Percentiles rank a stretch among this genome's conserved stretches.
Conservation (phyloP, 2,113 vertebrate genomes). For the Xyliphius kryptos region DNA sequence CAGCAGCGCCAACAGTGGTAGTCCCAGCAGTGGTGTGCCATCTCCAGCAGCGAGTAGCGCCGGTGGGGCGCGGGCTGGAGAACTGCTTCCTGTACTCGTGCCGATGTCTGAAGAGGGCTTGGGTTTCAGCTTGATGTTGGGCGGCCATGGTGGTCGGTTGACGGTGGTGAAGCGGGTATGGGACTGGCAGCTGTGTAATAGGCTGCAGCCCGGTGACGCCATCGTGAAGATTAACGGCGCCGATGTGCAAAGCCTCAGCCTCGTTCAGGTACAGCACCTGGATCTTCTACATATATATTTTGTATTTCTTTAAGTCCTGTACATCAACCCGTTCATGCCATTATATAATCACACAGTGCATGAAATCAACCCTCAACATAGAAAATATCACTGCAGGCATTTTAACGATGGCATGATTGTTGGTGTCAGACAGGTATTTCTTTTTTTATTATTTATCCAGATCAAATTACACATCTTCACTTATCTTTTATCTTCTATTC, state of each 20-base stretch:
- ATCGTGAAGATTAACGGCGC: conserved; percentile 70
- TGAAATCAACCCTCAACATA: no score
- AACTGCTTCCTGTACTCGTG: conserved; percentile 63
- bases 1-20: conserved; percentile 48
- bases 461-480: no score
- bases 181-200: conserved; percentile 63
- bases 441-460: no score
- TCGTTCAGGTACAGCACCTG: conserved; percentile 68
- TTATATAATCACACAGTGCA: no score
- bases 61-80: conserved; percentile 19
- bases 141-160: conserved; percentile 58
- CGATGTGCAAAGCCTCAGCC: conserved; percentile 60
- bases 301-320: no score
- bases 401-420: no score
- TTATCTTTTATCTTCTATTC: no score
- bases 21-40: conserved; percentile 31
- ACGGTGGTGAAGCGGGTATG: conserved; percentile 63
- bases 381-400: no score
- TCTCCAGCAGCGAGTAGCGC: conserved; percentile 39
- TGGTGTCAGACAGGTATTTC: no score
- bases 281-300: no score
- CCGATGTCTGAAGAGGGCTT: conserved; percentile 55
- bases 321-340: no score
- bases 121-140: conserved; percentile 63
- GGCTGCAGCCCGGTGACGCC: conserved; percentile 62